Evolutionary conservation across 2,888 invertebrate genomes (phyloP).

Genomic region (Oeneis ivallda): DNA sequence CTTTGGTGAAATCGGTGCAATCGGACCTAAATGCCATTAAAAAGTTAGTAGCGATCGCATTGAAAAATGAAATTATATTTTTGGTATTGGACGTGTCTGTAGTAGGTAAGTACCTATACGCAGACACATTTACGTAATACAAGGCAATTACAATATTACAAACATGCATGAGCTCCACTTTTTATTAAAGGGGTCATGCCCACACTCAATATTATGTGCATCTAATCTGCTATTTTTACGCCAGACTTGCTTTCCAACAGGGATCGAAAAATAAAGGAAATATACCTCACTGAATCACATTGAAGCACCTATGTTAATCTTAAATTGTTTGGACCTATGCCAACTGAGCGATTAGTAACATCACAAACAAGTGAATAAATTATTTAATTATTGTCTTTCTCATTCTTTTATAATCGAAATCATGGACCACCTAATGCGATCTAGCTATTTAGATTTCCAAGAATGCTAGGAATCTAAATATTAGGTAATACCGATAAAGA

Average conservation of each 20-base stretch:
- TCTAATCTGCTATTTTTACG: not conserved
- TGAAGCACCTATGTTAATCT: constrained; percentile 25
- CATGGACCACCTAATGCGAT: constrained; percentile 11
- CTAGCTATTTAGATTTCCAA: not conserved
- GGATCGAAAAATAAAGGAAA: constrained; percentile 1
- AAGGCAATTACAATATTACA: not conserved
- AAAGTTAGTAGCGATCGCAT: not conserved
- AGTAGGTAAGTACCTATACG: not conserved
- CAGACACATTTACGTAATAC: not conserved
- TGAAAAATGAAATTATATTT: not conserved
- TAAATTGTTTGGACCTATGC: constrained; percentile 36
- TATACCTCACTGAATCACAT: constrained; percentile 15
- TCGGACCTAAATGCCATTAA: no score
- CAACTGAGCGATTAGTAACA: constrained; percentile 35
- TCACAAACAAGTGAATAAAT: constrained; percentile 30
- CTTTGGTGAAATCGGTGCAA: no score
- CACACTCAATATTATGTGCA: not conserved
- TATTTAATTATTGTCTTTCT: constrained; percentile 15
- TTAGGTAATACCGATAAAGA: not conserved
- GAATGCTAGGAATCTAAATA: not conserved
- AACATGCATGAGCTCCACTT: not conserved
- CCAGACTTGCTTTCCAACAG: not conserved
- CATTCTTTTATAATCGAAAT: constrained; percentile 5
- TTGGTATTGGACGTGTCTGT: not conserved
- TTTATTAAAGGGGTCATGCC: not conserved